phyloP scores from a whole-genome alignment of 2,888 invertebrate species.

The Leptopilina drosophilae region DNA sequence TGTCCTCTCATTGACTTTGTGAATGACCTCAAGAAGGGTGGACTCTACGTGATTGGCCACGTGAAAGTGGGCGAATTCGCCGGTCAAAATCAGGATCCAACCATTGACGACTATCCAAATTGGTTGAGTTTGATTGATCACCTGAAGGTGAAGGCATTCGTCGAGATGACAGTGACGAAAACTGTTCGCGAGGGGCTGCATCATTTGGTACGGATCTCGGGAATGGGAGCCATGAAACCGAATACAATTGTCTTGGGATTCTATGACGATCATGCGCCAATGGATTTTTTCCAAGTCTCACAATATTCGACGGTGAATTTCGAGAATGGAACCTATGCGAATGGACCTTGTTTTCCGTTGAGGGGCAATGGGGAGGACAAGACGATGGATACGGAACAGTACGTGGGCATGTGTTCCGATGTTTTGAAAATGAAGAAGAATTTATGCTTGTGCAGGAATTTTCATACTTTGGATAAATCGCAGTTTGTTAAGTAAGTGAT shows the following conservation, averaged over 20 bases:
- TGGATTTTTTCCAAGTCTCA: constrained; percentile 86
- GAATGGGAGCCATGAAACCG: constrained; percentile 99
- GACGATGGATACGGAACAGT: constrained; percentile 81
- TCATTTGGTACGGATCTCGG: constrained; percentile 93
- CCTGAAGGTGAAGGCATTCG: constrained; percentile 96
- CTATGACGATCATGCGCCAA: constrained; percentile 86
- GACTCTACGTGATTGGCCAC: constrained; percentile 92
- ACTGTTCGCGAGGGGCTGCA: constrained; percentile 93
- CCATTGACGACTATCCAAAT: constrained; percentile 87
- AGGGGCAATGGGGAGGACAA: constrained; percentile 77
- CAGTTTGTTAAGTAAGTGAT: constrained; percentile 83
- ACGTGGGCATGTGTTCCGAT: constrained; percentile 91
- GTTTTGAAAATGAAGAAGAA: constrained; percentile 96
- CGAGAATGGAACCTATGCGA: constrained; percentile 76
- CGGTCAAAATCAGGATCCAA: constrained; percentile 82
- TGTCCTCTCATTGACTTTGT: constrained; percentile 97
- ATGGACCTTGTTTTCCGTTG: constrained; percentile 79
- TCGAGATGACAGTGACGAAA: constrained; percentile 92
- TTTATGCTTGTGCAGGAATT: constrained; percentile 94
- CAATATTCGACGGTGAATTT: constrained; percentile 77
- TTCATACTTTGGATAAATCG: constrained; percentile 89
- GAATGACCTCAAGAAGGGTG: constrained; percentile 97
- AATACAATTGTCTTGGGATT: constrained; percentile 98
- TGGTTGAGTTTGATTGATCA: constrained; percentile 98
- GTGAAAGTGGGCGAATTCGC: constrained; percentile 83